Evolutionary conservation across 2,888 invertebrate species (phyloP).

Genomic region (Stenurella melanura): DNA sequence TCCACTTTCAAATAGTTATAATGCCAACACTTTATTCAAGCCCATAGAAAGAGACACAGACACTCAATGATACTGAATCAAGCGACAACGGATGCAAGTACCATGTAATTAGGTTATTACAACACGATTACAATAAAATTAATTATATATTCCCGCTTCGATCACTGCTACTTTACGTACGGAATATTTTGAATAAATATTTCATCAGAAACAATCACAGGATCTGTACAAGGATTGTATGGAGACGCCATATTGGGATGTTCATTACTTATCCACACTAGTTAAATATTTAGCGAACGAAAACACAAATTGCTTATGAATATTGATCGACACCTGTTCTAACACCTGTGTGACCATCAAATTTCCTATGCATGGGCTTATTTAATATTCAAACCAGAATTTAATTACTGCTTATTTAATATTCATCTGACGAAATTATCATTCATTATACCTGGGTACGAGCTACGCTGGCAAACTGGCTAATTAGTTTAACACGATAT

Average conservation of each 20-base stretch:
- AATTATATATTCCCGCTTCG: slow-evolving; percentile 49
- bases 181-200: slow-evolving; percentile 38
- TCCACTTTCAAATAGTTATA: background rate
- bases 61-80: background rate
- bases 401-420: slow-evolving; percentile 49
- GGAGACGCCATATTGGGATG: slow-evolving; percentile 29
- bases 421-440: slow-evolving; percentile 53
- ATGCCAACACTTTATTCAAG: background rate
- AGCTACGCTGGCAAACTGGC: slow-evolving; percentile 14
- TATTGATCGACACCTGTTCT: slow-evolving; percentile 67
- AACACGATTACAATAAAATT: slow-evolving; percentile 50
- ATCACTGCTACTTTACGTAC: slow-evolving; percentile 31
- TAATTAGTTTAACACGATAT: slow-evolving; percentile 28
- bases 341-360: slow-evolving; percentile 64
- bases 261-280: slow-evolving; percentile 29
- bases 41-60: background rate
- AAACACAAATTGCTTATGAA: slow-evolving; percentile 63
- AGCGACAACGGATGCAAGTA: slow-evolving; percentile 23
- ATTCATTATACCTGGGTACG: slow-evolving; percentile 40
- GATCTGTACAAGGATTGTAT: slow-evolving; percentile 32
- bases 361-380: slow-evolving; percentile 59
- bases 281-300: slow-evolving; percentile 54
- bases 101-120: slow-evolving; percentile 48
- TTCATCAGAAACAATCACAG: slow-evolving; percentile 41
- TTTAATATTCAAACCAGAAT: slow-evolving; percentile 52